Percentiles rank a stretch among this genome's conserved stretches.
These are phyloP conservation scores for Ptilorrhoa leucosticta DNA, from an alignment of 2,113 vertebrate genomes.

Conservation along the genomic window DNA sequence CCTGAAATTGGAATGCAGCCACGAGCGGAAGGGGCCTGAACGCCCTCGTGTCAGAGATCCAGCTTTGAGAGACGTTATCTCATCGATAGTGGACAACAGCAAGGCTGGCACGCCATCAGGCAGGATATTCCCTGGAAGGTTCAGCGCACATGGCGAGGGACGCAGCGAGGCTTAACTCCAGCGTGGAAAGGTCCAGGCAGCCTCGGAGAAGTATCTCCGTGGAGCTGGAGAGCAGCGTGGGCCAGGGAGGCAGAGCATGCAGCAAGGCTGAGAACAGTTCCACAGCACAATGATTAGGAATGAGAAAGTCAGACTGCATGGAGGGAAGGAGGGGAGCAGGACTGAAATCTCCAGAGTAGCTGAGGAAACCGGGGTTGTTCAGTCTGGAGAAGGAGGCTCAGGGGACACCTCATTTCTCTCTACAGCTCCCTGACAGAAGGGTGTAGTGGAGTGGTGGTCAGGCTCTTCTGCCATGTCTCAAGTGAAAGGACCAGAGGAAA, in stretches of 20 bases:
- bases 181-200: background rate
- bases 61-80: conserved; percentile 71
- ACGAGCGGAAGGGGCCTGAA: background rate
- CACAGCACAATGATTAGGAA: background rate
- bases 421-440: background rate
- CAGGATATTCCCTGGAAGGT: background rate
- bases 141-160: background rate
- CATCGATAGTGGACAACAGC: conserved; percentile 30
- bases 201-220: background rate
- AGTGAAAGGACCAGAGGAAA: background rate
- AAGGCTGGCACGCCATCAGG: background rate
- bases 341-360: background rate
- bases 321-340: background rate
- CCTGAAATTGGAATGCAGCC: conserved; percentile 39
- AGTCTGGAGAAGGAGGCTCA: background rate
- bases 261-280: background rate
- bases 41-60: conserved; percentile 39
- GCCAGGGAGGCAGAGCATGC: background rate
- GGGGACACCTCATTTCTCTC: background rate
- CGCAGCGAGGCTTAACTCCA: background rate
- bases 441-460: background rate
- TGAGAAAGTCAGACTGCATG: background rate
- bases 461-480: background rate
- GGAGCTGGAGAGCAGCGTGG: background rate
- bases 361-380: background rate